Evolutionary conservation across 2,113 vertebrate species (phyloP), one percentile per base, ranked within the genome.

Genomic region (Coreoperca whiteheadi): DNA sequence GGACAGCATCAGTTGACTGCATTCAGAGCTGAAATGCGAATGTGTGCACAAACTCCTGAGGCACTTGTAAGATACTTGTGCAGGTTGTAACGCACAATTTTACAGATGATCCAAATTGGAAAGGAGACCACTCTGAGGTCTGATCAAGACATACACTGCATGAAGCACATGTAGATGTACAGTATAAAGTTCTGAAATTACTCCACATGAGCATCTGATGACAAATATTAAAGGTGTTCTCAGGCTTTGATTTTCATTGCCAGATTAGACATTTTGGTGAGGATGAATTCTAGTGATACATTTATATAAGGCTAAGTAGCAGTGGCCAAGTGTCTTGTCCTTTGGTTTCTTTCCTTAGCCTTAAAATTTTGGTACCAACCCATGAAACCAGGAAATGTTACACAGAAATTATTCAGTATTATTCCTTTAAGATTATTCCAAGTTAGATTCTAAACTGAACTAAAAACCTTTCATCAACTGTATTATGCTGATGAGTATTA

Each of bases 361-460:
- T 79, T 77, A 65, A 74, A 66, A 66, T 50, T 57, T 63, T 81
- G 54, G 11, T 65, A 34, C 87, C 60, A 59, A 66, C 30, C 57
- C 21, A 65, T 25, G 37, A 83, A 85, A 77, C 85, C 73, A 74
- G 21, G 5, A 61, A 85, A 81, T 85, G 84, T 91, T 87, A 66
- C 57, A 59, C 56, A 63, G 50, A 74, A 60, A 81, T 76, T 25
- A 56, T 76, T 78, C 82, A 91, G 89, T 92, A 84, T 90, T 91
- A 84, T 79, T 63, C 71, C 23, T 56, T 79, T n/a, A n/a, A n/a
- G n/a, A n/a, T 71, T 77, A 71, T 86, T 70, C 64, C 59, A 48
- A 71, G 72, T 87, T 89, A 88, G 68, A 87, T 70, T 84, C 65
- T 85, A 81, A 90, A 79, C 72, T n/a, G 14, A 87, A 87, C 76